Evolutionary conservation across 2,797 vertebrate species (phyloP), one percentile per base, ranked within the genome.

Genomic region (Enteromius mattozi): DNA sequence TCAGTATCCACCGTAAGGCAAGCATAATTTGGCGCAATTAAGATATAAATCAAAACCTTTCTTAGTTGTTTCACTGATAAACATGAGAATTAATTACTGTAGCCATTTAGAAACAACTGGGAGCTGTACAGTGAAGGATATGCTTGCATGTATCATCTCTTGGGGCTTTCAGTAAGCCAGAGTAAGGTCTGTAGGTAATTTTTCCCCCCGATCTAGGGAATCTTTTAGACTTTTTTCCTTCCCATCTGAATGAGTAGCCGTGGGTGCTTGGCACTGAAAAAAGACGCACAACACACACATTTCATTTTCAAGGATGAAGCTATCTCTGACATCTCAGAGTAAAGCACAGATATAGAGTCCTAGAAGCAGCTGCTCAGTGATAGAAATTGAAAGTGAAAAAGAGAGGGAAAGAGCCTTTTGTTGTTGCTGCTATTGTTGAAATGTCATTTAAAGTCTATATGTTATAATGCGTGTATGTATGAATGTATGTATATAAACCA

Each of bases 131-230:
- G 35, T 70, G 65, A 19, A 19, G 45, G 75, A 87, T 78, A 81
- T 74, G 77, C 69, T 85, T 80, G 80, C 78, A 71, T 83, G 85
- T 42, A 92, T 92, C 92, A 82, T 88, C 91, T 92, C 88, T 42
- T 83, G 88, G 61, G 89, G 89, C 88, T 89, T 92, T 90, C 80
- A 84, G 88, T 89, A 91, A 86, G 78, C 78, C 4, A 82, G 84
- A 85, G 86, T 86, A 83, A 65, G 63, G 85, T 88, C 59, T 71
- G 68, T 86, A 87, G 88, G 89, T 91, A 12, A 9, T 19, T 16
- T 91, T 90, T 92, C 91, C 91, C 86, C 91, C 86, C 12, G 83
- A 91, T 90, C 89, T 89, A 88, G 85, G 92, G 89, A 90, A 90
- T 91, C 87, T 91, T 89, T 74, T 77, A 90, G 90, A 92, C 92